phyloP scores from a whole-genome alignment of 1,140 invertebrate species.

The Galendromus occidentalis region DNA sequence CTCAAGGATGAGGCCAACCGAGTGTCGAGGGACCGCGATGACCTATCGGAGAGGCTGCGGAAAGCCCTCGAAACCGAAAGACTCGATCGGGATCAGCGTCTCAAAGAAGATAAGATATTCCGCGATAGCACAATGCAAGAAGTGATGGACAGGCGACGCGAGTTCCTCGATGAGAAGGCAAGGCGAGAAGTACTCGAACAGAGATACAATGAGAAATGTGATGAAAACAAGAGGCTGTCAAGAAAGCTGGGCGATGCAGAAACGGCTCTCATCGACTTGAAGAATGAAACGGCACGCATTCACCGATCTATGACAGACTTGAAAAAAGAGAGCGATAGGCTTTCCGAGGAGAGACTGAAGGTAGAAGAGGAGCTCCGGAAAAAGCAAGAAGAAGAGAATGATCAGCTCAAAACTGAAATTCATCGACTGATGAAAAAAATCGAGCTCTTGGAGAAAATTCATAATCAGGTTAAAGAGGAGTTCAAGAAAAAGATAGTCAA shows the following conservation, averaged over 20 bases:
- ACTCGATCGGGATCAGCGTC: neutral
- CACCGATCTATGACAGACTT: neutral
- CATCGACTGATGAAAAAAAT: neutral
- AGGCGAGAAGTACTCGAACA: neutral
- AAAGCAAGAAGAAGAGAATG: slow-evolving; percentile 1
- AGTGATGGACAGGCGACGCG: neutral
- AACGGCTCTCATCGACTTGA: neutral
- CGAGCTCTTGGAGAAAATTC: neutral
- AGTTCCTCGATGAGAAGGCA: neutral
- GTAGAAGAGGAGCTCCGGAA: neutral
- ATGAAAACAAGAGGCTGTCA: neutral
- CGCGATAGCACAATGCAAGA: slow-evolving; percentile 1
- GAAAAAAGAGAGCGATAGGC: neutral
- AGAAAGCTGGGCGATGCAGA: neutral
- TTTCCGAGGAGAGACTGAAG: neutral
- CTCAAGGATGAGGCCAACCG: neutral
- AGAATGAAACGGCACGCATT: neutral
- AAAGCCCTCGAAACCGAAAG: neutral
- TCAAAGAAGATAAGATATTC: neutral
- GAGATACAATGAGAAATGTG: neutral
- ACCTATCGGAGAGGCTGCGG: neutral
- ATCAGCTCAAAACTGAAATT: neutral
- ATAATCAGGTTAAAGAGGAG: neutral
- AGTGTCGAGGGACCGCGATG: neutral
- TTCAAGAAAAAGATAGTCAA: neutral